phyloP scores from a whole-genome alignment of 1,140 invertebrate species.

The Homalodisca vitripennis region DNA sequence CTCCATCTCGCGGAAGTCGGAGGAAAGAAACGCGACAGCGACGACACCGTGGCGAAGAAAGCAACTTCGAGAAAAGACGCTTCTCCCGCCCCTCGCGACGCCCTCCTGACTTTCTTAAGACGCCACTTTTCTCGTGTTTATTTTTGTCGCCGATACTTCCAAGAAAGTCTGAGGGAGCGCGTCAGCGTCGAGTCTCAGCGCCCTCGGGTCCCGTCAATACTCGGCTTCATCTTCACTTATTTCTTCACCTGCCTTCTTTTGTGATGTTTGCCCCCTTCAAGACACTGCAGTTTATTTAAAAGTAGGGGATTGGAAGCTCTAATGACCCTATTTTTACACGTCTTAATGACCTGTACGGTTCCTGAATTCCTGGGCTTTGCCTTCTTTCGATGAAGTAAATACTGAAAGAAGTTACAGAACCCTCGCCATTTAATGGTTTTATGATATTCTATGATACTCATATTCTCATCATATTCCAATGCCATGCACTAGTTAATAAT shows the following conservation, averaged over 20 bases:
- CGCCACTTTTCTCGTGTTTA: slow-evolving; percentile 9
- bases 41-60: not conserved
- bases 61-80: not conserved
- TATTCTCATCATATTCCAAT: no score
- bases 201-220: not conserved
- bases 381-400: no score
- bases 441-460: no score
- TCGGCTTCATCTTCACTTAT: not conserved
- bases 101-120: slow-evolving; percentile 20
- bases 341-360: no score
- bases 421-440: no score
- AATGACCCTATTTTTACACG: no score
- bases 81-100: not conserved
- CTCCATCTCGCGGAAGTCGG: slow-evolving; percentile 18
- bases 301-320: no score
- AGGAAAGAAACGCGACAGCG: slow-evolving; percentile 15
- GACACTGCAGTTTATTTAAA: not conserved
- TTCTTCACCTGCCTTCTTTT: not conserved
- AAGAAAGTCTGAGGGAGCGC: slow-evolving; percentile 19
- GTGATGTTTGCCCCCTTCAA: not conserved
- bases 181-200: not conserved
- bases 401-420: no score
- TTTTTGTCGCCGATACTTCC: slow-evolving; percentile 7
- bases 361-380: no score
- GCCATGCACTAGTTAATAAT: no score